These are phyloP conservation scores for Pomatostomus ruficeps DNA, from an alignment of 2,113 vertebrate species.

Conservation along the genomic window DNA sequence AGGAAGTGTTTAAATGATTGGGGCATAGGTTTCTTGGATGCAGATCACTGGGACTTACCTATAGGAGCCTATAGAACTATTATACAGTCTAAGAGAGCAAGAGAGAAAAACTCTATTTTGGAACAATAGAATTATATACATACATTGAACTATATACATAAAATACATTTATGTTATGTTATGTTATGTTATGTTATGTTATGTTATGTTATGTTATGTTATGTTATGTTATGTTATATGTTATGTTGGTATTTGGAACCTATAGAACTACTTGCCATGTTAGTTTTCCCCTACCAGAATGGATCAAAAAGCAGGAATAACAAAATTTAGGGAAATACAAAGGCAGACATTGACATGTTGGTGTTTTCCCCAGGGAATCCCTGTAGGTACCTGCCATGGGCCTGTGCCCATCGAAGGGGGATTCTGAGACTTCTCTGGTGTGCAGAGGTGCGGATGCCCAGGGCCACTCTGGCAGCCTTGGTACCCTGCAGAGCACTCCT, in stretches of 20 bases:
- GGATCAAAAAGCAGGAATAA: not conserved
- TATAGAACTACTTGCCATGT: not conserved
- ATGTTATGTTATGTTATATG: not conserved
- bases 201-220: not conserved
- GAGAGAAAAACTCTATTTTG: not conserved
- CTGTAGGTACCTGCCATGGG: fast-evolving
- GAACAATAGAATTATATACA: not conserved
- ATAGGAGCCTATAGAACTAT: not conserved
- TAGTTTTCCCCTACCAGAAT: not conserved
- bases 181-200: not conserved
- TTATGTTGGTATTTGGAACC: not conserved
- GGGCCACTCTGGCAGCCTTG: not conserved
- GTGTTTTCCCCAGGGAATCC: not conserved
- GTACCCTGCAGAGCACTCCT: not conserved
- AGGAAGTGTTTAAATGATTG: not conserved
- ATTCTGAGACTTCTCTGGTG: not conserved
- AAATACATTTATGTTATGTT: not conserved
- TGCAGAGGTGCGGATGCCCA: not conserved
- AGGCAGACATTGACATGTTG: not conserved
- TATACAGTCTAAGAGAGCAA: not conserved
- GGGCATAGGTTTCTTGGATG: not conserved
- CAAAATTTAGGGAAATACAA: not conserved
- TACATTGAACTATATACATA: not conserved
- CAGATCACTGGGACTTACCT: not conserved
- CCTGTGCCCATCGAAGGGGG: fast-evolving